Evolutionary conservation across 2,113 vertebrate species (phyloP).

Genomic region (Apodemus speciosus): DNA sequence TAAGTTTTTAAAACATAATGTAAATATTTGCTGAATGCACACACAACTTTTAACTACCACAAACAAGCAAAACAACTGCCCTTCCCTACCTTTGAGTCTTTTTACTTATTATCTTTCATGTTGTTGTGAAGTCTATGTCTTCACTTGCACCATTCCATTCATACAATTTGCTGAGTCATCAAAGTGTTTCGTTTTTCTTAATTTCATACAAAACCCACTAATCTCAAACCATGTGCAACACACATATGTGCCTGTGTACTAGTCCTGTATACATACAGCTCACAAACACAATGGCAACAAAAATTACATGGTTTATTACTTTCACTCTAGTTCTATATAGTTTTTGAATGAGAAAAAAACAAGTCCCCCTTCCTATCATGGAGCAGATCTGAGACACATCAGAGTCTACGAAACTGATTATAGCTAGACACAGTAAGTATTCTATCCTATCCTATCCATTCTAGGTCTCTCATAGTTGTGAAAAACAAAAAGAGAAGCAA

Average conservation of each 20-base stretch:
- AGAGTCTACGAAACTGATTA: not conserved
- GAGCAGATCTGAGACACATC: not conserved
- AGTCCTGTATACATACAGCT: not conserved
- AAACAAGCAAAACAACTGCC: not conserved
- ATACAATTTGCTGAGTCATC: not conserved
- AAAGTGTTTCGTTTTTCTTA: not conserved
- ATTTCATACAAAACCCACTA: not conserved
- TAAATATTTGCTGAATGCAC: constrained; percentile 15
- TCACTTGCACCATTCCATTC: not conserved
- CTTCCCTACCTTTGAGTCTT: not conserved
- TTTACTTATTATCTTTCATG: not conserved
- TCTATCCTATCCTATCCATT: not conserved
- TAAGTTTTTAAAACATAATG: not conserved
- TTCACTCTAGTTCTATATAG: not conserved
- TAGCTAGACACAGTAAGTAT: not conserved
- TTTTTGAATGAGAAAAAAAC: not conserved
- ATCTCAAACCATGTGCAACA: not conserved
- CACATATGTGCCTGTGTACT: not conserved
- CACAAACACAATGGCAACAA: not conserved
- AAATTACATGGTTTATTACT: not conserved
- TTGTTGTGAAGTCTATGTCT: not conserved
- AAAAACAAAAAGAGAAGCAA: not conserved
- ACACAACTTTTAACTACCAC: not conserved
- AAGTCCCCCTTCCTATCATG: not conserved
- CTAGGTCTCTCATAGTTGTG: not conserved